phyloP scores from a whole-genome alignment of 2,888 invertebrate species.

The Andrena chrysosceles region DNA sequence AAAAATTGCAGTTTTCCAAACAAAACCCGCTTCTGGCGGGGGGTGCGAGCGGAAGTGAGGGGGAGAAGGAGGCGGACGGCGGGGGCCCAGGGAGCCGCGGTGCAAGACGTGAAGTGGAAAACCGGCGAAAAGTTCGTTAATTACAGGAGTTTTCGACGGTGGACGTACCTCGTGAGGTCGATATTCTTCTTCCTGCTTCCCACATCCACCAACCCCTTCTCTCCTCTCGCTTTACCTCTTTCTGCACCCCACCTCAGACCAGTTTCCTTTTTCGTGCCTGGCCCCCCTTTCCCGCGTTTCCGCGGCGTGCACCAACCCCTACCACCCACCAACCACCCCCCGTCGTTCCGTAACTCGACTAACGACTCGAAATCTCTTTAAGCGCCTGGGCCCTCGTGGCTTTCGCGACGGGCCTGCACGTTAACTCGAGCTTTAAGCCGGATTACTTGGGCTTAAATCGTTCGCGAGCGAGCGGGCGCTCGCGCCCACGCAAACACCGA shows the following conservation, averaged over 20 bases:
- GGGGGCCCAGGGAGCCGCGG: constrained; percentile 1
- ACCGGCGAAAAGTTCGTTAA: constrained; percentile 78
- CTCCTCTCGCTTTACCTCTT: not conserved
- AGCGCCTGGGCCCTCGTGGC: constrained; percentile 62
- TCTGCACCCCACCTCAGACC: not conserved
- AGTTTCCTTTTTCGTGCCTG: constrained; percentile 16
- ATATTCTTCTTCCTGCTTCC: constrained; percentile 59
- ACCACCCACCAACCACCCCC: not conserved
- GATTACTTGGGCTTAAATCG: constrained; percentile 70
- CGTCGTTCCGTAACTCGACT: constrained; percentile 67
- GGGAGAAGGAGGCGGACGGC: not conserved
- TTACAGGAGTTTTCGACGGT: constrained; percentile 75
- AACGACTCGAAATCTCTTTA: constrained; percentile 75
- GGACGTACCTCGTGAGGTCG: constrained; percentile 62
- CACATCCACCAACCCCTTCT: not conserved
- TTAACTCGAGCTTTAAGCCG: constrained; percentile 73
- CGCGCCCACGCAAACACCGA: constrained; percentile 67
- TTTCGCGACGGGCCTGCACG: constrained; percentile 68
- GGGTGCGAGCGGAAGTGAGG: constrained; percentile 2
- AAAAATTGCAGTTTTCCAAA: constrained; percentile 76
- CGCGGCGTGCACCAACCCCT: constrained; percentile 22
- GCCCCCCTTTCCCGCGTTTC: constrained; percentile 30
- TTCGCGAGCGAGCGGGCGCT: constrained; percentile 42
- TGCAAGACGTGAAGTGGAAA: constrained; percentile 70
- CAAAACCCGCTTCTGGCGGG: constrained; percentile 62